These are phyloP conservation scores for Allygus modestus DNA, from an alignment of 2,888 invertebrate species.

Conservation along the genomic window DNA sequence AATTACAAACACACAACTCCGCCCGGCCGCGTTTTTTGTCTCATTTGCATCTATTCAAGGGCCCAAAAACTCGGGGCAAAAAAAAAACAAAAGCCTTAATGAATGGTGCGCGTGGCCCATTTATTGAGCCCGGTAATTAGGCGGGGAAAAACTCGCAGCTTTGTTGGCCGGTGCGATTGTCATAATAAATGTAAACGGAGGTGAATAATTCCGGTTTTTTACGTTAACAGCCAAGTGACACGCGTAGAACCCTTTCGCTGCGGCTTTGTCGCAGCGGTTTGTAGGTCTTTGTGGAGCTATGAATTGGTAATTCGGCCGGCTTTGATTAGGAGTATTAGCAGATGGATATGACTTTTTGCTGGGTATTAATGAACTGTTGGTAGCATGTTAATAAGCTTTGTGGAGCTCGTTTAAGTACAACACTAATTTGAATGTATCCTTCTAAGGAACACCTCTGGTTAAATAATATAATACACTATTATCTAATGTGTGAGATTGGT, in stretches of 20 bases:
- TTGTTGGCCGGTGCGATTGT: constrained; percentile 35
- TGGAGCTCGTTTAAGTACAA: no score
- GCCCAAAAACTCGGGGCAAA: constrained; percentile 9
- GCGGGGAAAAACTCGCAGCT: constrained; percentile 14
- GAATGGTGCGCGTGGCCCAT: constrained; percentile 53
- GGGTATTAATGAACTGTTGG: constrained; percentile 10
- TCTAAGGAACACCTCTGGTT: no score
- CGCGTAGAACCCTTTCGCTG: constrained; percentile 38
- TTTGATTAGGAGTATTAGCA: not conserved
- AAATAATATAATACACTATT: no score
- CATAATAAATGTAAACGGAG: constrained; percentile 54
- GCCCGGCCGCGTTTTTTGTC: constrained; percentile 28
- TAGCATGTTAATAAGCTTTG: no score
- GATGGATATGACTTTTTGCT: not conserved
- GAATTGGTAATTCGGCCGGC: not conserved
- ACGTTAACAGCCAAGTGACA: constrained; percentile 39
- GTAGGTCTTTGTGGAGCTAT: not conserved
- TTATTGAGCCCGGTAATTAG: constrained; percentile 42
- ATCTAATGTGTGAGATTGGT: no score
- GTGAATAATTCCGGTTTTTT: constrained; percentile 56
- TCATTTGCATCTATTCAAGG: constrained; percentile 56
- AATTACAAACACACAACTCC: not conserved
- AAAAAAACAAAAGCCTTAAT: constrained; percentile 54
- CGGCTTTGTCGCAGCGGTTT: constrained; percentile 1
- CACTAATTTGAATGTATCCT: no score